Evolutionary conservation across 2,888 invertebrate genomes (phyloP).

Genomic region (Pristionchus mayeri): DNA sequence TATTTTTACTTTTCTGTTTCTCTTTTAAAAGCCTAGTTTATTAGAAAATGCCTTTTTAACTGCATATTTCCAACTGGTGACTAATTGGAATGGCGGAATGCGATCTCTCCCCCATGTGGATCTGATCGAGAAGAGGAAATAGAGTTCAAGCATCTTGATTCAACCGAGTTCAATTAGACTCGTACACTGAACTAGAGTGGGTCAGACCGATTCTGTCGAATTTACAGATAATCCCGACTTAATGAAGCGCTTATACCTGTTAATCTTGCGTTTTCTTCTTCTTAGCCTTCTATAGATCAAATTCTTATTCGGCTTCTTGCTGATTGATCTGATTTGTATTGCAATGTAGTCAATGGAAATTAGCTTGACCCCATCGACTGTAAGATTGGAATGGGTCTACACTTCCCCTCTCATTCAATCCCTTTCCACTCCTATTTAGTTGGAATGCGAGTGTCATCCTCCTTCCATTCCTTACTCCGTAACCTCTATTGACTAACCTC

Average conservation of each 20-base stretch:
- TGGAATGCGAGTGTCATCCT: neutral
- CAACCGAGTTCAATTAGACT: neutral
- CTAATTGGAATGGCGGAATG: neutral
- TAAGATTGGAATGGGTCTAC: neutral
- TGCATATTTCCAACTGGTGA: too few relatives aligned
- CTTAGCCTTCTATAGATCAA: neutral
- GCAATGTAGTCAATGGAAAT: neutral
- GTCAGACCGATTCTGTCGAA: neutral
- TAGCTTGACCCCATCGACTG: slow-evolving; percentile 3
- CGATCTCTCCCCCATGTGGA: neutral
- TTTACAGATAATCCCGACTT: neutral
- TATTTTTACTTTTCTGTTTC: too few relatives aligned
- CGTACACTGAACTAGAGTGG: slow-evolving; percentile 2
- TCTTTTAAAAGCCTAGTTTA: too few relatives aligned
- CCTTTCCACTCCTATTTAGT: neutral
- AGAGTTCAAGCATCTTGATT: slow-evolving; percentile 30
- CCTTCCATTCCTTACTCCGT: neutral
- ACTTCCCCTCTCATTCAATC: neutral
- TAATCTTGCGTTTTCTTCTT: neutral
- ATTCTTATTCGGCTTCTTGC: slow-evolving; percentile 2
- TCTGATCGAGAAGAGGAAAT: neutral
- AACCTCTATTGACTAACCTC: slow-evolving; percentile 15
- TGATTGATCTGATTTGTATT: slow-evolving; percentile 13
- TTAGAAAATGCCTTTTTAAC: too few relatives aligned
- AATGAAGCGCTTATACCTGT: neutral